Percentiles rank a stretch among this genome's conserved stretches.
Conservation (phyloP, 2,797 vertebrate genomes). For the Gouania willdenowi region DNA sequence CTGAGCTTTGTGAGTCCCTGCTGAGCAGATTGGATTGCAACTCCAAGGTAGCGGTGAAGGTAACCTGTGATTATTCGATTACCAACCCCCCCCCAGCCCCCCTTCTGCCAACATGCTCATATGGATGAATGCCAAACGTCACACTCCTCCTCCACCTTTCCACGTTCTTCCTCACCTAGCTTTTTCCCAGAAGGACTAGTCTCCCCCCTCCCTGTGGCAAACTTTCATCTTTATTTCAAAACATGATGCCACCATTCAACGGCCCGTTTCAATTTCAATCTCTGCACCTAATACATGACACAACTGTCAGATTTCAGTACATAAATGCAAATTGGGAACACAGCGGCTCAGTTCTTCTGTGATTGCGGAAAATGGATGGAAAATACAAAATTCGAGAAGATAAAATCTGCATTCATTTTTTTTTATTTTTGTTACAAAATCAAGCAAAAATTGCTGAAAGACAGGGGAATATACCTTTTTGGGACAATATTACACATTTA, state of each 20-base stretch:
- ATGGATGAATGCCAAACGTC: slow-evolving; percentile 53
- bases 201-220: slow-evolving; percentile 24
- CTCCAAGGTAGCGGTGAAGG: slow-evolving; percentile 61
- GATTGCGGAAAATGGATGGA: too few relatives aligned
- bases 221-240: slow-evolving; percentile 56
- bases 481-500: too few relatives aligned
- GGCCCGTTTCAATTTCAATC: slow-evolving; percentile 56
- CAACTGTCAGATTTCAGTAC: slow-evolving; percentile 33
- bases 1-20: slow-evolving; percentile 55
- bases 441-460: too few relatives aligned
- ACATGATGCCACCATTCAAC: slow-evolving; percentile 44
- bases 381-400: too few relatives aligned
- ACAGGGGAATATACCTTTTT: too few relatives aligned
- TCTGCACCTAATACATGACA: slow-evolving; percentile 43
- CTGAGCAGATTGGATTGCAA: slow-evolving; percentile 61
- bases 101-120: slow-evolving; percentile 31
- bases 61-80: slow-evolving; percentile 55
- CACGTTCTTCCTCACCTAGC: slow-evolving; percentile 53
- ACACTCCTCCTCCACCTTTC: slow-evolving; percentile 2
- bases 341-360: too few relatives aligned
- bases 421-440: too few relatives aligned
- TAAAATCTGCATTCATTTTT: too few relatives aligned
- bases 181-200: slow-evolving; percentile 6
- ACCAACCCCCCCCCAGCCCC: not conserved
- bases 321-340: slow-evolving; percentile 16